phyloP scores from a whole-genome alignment of 2,797 vertebrate genomes.

The Naso thynnoides region DNA sequence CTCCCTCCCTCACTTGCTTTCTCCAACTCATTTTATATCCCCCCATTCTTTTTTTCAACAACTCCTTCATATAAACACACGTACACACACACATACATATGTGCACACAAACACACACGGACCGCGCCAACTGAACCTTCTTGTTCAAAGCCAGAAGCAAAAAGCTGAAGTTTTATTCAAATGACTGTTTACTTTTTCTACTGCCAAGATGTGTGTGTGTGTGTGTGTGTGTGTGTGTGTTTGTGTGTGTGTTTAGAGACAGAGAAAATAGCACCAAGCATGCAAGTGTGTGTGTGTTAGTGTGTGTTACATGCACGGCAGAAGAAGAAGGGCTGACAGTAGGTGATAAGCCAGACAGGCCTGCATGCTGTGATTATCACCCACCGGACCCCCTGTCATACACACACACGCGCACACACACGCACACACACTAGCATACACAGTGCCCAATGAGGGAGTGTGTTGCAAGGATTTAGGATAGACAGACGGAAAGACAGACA shows the following conservation, averaged over 20 bases:
- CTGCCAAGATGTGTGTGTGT: slow-evolving; percentile 90
- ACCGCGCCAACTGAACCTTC: slow-evolving; percentile 80
- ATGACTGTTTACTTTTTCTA: slow-evolving; percentile 98
- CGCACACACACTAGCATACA: slow-evolving; percentile 61
- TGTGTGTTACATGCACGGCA: slow-evolving; percentile 89
- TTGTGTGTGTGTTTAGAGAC: slow-evolving; percentile 56
- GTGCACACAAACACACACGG: slow-evolving; percentile 40
- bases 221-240: slow-evolving; percentile 51
- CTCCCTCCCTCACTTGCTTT: slow-evolving; percentile 57
- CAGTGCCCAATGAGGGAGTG: slow-evolving; percentile 67
- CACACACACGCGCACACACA: slow-evolving; percentile 51
- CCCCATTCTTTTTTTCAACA: slow-evolving; percentile 61
- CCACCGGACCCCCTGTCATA: slow-evolving; percentile 89
- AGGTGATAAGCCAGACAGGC: slow-evolving; percentile 99
- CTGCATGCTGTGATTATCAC: slow-evolving; percentile 98
- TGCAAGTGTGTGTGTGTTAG: slow-evolving; percentile 74
- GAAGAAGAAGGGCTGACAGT: slow-evolving; percentile 98
- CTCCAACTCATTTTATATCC: slow-evolving; percentile 67
- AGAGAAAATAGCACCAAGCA: slow-evolving; percentile 60
- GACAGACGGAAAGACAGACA: slow-evolving; percentile 63
- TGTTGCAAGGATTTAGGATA: slow-evolving; percentile 77
- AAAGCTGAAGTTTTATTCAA: slow-evolving; percentile 97
- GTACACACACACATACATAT: slow-evolving; percentile 37
- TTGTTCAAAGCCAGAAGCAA: slow-evolving; percentile 95
- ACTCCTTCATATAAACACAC: slow-evolving; percentile 47